These are phyloP conservation scores for Petromus typicus DNA, from an alignment of 2,113 vertebrate genomes.

Conservation along the genomic window DNA sequence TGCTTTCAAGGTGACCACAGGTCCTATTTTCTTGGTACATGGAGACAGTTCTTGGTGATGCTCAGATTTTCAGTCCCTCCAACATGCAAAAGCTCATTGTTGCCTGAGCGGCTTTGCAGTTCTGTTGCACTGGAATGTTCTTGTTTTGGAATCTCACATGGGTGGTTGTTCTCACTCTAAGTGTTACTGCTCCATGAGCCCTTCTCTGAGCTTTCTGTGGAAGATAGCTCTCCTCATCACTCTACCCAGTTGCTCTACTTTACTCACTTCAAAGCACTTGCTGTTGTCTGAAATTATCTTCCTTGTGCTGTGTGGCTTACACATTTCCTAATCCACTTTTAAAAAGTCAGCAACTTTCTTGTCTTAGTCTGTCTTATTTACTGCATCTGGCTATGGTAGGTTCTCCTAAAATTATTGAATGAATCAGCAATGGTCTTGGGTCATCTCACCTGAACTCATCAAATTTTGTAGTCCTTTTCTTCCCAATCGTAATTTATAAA, in stretches of 20 bases:
- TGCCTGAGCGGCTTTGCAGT: not conserved
- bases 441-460: not conserved
- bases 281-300: not conserved
- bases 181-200: not conserved
- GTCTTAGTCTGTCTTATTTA: not conserved
- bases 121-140: not conserved
- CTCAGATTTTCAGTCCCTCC: not conserved
- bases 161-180: not conserved
- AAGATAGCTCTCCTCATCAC: not conserved
- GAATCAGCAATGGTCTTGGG: not conserved
- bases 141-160: not conserved
- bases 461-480: not conserved
- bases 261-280: not conserved
- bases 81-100: not conserved
- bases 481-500: not conserved
- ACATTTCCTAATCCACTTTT: not conserved
- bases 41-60: not conserved
- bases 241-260: not conserved
- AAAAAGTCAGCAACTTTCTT: not conserved
- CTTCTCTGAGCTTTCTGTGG: not conserved
- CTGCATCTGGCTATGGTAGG: not conserved
- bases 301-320: not conserved
- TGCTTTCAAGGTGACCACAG: not conserved
- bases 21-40: not conserved
- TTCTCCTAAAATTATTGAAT: not conserved